Conservation (phyloP, 2,888 invertebrate species). For the Lysandra coridon region DNA sequence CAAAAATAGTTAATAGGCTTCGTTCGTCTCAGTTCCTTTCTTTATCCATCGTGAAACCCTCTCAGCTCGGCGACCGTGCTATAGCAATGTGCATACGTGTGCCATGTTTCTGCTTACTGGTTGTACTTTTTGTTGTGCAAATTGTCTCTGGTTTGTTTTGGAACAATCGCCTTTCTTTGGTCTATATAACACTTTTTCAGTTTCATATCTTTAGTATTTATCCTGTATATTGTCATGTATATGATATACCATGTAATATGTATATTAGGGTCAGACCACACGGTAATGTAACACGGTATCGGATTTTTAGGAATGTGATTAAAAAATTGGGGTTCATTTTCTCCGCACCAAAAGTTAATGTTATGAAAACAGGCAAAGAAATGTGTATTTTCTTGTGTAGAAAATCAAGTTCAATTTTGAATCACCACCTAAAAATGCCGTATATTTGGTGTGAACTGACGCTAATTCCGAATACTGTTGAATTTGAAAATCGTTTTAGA, state of each 20-base stretch:
- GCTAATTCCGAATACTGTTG: conserved; percentile 44
- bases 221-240: neutral
- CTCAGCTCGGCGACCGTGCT: conserved; percentile 3
- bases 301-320: neutral
- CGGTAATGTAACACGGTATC: neutral
- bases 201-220: conserved; percentile 49
- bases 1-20: neutral
- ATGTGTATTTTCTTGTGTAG: neutral
- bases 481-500: conserved; percentile 38
- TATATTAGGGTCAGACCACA: conserved; percentile 39
- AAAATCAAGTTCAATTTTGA: neutral
- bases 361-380: neutral
- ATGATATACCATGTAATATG: conserved; percentile 1
- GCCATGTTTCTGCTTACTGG: conserved; percentile 35
- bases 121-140: conserved; percentile 33
- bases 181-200: conserved; percentile 74
- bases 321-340: no score
- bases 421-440: neutral
- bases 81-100: conserved; percentile 17
- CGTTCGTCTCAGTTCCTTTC: neutral
- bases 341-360: no score
- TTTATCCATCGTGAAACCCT: neutral
- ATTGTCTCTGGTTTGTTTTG: conserved; percentile 39
- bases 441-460: neutral
- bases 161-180: conserved; percentile 43